These are phyloP conservation scores for Zaprionus inermis DNA, from an alignment of 1,140 invertebrate genomes.

Conservation along the genomic window DNA sequence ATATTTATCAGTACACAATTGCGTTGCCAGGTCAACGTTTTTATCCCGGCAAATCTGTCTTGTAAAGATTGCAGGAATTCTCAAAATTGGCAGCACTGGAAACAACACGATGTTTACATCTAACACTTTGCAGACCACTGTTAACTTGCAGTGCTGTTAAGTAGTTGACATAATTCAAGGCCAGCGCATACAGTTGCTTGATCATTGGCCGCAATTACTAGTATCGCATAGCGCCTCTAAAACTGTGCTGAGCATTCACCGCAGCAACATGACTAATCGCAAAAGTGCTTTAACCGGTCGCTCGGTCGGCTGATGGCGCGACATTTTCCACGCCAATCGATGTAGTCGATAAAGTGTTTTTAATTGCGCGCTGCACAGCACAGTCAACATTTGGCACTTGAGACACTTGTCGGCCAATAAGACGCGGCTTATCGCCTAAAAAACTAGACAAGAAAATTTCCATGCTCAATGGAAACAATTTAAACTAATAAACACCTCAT, in stretches of 20 bases:
- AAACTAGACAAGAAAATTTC: conserved; percentile 61
- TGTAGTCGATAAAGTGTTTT: conserved; percentile 35
- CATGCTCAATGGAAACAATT: conserved; percentile 47
- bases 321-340: conserved; percentile 27
- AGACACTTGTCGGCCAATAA: conserved; percentile 19
- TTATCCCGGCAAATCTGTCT: too few species aligned
- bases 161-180: conserved; percentile 29
- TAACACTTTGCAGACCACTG: conserved; percentile 3
- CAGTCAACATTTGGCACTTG: conserved; percentile 38
- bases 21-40: too few species aligned
- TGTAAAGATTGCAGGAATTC: too few species aligned
- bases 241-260: conserved; percentile 31
- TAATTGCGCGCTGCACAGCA: conserved; percentile 42
- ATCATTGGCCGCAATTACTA: conserved; percentile 17
- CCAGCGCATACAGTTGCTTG: conserved; percentile 38
- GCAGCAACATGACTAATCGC: conserved; percentile 54
- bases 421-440: conserved; percentile 48
- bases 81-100: too few species aligned
- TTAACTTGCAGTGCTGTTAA: conserved; percentile 41
- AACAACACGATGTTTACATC: not conserved
- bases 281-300: conserved; percentile 26
- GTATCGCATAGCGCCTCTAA: not conserved
- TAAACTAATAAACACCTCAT: conserved; percentile 53
- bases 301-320: conserved; percentile 46
- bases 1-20: not conserved